Conservation (phyloP, 2,797 vertebrate genomes). For the Enteromius radiatus region DNA sequence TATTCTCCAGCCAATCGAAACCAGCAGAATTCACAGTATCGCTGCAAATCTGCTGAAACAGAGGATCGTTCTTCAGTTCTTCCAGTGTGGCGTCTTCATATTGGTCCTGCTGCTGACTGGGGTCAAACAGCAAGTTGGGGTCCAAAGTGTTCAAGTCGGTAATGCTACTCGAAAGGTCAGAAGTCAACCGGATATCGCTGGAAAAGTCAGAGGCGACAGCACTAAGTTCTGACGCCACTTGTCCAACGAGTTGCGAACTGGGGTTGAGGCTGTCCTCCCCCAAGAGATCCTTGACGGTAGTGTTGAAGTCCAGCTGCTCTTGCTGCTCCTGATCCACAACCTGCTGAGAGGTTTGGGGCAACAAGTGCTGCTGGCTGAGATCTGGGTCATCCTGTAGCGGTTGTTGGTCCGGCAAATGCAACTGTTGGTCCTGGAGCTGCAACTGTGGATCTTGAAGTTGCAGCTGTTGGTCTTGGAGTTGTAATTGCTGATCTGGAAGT, state of each 20-base stretch:
- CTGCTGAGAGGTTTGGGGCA: constrained; percentile 78
- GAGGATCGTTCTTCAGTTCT: constrained; percentile 98
- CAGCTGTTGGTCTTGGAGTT: constrained; percentile 50
- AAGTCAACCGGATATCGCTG: constrained; percentile 94
- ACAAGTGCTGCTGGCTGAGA: constrained; percentile 69
- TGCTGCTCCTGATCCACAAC: constrained; percentile 71
- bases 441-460: constrained; percentile 63
- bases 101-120: constrained; percentile 96
- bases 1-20: constrained; percentile 99
- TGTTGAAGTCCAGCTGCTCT: constrained; percentile 92
- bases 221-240: constrained; percentile 92
- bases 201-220: constrained; percentile 92
- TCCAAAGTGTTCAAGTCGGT: constrained; percentile 98
- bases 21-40: constrained; percentile 95
- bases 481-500: constrained; percentile 51
- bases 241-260: constrained; percentile 93
- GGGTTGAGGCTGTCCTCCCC: constrained; percentile 92
- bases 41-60: constrained; percentile 99
- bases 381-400: constrained; percentile 54
- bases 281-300: constrained; percentile 96
- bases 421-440: constrained; percentile 69
- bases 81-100: constrained; percentile 99
- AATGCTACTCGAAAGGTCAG: constrained; percentile 99
- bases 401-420: constrained; percentile 55
- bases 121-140: constrained; percentile 97